Percentiles rank a stretch among this genome's conserved stretches.
Evolutionary conservation across 2,113 vertebrate genomes (phyloP).

Genomic region (Albula glossodonta): DNA sequence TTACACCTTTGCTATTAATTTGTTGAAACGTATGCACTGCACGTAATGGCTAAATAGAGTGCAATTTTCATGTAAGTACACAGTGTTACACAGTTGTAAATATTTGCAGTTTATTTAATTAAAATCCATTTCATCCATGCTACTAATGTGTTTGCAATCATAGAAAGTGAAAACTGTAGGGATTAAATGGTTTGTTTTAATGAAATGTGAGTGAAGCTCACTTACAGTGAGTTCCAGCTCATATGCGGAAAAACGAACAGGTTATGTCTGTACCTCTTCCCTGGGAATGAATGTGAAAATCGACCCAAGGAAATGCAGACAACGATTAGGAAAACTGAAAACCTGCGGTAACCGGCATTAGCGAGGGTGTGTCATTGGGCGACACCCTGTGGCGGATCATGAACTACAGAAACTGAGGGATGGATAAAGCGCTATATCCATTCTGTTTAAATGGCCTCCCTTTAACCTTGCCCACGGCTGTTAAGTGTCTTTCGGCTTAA

Average conservation of each 20-base stretch:
- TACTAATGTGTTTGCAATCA: neutral
- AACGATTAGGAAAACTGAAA: neutral
- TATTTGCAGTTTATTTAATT: neutral
- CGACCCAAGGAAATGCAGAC: neutral
- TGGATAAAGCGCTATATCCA: conserved; percentile 12
- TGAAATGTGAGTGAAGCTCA: neutral
- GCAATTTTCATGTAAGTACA: neutral
- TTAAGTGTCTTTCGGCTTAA: conserved; percentile 20
- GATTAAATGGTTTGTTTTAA: neutral
- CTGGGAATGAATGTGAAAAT: neutral
- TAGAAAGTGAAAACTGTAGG: neutral
- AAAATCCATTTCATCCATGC: neutral
- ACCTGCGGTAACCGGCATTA: neutral
- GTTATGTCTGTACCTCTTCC: neutral
- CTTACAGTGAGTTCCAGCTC: neutral
- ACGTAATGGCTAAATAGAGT: neutral
- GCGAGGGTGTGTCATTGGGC: neutral
- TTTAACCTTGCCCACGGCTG: conserved; percentile 20
- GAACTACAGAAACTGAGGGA: conserved; percentile 27
- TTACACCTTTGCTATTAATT: neutral
- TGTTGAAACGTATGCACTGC: neutral
- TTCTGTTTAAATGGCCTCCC: conserved; percentile 2
- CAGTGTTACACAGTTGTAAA: neutral
- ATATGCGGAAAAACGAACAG: neutral
- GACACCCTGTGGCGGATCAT: conserved; percentile 28